phyloP scores from a whole-genome alignment of 2,797 vertebrate genomes.

The Emydoidea blandingii region DNA sequence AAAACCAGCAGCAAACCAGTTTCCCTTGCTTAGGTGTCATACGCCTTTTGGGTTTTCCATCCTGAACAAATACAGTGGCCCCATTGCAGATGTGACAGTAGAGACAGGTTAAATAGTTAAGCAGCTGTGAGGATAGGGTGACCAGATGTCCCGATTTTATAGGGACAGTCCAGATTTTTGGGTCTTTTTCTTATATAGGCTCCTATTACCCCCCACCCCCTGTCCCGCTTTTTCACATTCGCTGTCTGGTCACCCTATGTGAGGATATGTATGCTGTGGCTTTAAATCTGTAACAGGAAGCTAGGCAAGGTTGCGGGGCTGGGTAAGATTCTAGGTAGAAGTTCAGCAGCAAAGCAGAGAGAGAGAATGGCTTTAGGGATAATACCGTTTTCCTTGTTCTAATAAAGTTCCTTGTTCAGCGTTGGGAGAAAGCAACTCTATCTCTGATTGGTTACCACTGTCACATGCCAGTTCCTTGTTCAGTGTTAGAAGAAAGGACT shows the following conservation, averaged over 20 bases:
- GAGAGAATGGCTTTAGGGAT: not conserved
- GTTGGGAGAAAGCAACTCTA: not conserved
- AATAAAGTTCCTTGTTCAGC: not conserved
- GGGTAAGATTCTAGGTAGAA: not conserved
- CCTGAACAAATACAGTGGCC: not conserved
- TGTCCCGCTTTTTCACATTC: too few species aligned
- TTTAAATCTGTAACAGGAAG: not conserved
- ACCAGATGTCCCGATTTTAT: too few species aligned
- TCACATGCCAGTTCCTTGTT: not conserved
- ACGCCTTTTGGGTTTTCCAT: not conserved
- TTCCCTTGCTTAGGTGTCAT: not conserved
- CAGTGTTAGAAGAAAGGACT: not conserved
- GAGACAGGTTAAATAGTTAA: not conserved
- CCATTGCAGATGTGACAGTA: not conserved
- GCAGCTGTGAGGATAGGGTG: not conserved
- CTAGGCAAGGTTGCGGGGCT: not conserved
- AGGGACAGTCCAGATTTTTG: too few species aligned
- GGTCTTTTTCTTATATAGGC: too few species aligned
- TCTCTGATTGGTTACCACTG: not conserved
- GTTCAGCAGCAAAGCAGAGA: not conserved
- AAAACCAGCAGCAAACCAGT: not conserved
- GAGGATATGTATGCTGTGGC: not conserved
- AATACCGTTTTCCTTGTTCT: not conserved
- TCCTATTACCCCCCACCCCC: too few species aligned
- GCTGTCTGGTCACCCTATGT: too few species aligned